Conservation (phyloP, 1,140 invertebrate genomes). For the Drosophila pachea region DNA sequence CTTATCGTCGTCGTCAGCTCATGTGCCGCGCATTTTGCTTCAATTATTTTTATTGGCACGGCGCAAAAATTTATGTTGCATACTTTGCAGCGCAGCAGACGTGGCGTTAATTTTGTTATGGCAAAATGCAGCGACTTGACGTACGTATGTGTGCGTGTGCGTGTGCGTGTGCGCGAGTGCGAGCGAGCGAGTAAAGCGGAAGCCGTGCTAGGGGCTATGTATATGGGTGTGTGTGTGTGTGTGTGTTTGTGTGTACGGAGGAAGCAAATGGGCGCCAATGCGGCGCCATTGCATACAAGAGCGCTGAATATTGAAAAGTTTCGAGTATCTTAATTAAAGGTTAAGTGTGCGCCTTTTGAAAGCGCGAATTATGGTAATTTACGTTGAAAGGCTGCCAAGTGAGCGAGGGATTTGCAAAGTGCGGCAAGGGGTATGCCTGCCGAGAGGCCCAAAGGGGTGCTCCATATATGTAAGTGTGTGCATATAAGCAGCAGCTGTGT, state of each 20-base stretch:
- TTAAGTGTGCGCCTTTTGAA: slow-evolving; percentile 68
- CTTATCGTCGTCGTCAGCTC: background rate
- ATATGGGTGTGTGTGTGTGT: slow-evolving; percentile 1
- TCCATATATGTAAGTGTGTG: background rate
- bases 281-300: slow-evolving; percentile 62
- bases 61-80: slow-evolving; percentile 73
- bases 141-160: slow-evolving; percentile 27
- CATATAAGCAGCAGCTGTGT: slow-evolving; percentile 14
- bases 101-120: slow-evolving; percentile 73
- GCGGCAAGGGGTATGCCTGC: too few species aligned
- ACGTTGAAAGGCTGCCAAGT: slow-evolving; percentile 48
- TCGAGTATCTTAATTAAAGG: slow-evolving; percentile 76
- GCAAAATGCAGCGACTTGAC: slow-evolving; percentile 69
- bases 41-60: slow-evolving; percentile 75
- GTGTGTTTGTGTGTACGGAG: slow-evolving; percentile 11
- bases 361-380: slow-evolving; percentile 58
- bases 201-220: too few species aligned
- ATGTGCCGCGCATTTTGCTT: slow-evolving; percentile 48
- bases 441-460: background rate
- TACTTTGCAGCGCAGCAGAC: slow-evolving; percentile 63
- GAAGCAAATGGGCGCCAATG: slow-evolving; percentile 52
- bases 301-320: slow-evolving; percentile 73
- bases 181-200: too few species aligned
- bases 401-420: slow-evolving; percentile 20
- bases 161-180: background rate